phyloP scores from a whole-genome alignment of 1,140 invertebrate genomes.

The Heterodera schachtii region DNA sequence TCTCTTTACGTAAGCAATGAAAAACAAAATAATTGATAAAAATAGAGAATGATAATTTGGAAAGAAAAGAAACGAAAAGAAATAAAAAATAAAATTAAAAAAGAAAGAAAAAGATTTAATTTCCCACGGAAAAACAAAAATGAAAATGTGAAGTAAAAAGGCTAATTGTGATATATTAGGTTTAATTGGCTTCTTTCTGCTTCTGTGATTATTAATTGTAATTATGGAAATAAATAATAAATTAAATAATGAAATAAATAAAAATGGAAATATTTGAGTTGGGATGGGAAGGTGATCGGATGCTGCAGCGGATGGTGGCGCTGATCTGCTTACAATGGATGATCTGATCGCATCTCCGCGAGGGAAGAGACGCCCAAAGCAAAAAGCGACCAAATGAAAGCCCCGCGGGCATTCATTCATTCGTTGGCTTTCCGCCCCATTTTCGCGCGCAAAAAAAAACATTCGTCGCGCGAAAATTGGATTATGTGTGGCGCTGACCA shows the following conservation, averaged over 20 bases:
- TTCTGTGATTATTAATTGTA: no score
- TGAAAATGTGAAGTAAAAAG: no score
- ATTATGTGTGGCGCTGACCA: constrained; percentile 2
- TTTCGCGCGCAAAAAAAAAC: background rate
- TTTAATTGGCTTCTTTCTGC: no score
- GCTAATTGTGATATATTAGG: no score
- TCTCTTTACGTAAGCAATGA: background rate
- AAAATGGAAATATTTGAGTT: background rate
- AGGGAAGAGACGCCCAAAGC: background rate
- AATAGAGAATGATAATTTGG: background rate
- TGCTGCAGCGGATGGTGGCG: background rate
- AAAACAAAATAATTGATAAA: background rate
- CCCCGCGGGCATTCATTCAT: background rate
- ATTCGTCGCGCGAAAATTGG: background rate
- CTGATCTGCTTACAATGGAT: no score
- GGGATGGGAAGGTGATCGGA: background rate
- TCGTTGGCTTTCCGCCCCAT: background rate
- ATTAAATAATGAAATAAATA: no score
- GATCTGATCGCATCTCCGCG: no score
- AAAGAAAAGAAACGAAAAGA: background rate
- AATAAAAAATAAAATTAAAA: no score
- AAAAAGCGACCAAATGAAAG: background rate
- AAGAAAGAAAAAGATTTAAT: no score
- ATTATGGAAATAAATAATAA: background rate
- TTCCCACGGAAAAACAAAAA: no score